Percentiles rank a stretch among this genome's conserved stretches.
Conservation (phyloP, 2,113 vertebrate genomes). For the Catharus minimus region DNA sequence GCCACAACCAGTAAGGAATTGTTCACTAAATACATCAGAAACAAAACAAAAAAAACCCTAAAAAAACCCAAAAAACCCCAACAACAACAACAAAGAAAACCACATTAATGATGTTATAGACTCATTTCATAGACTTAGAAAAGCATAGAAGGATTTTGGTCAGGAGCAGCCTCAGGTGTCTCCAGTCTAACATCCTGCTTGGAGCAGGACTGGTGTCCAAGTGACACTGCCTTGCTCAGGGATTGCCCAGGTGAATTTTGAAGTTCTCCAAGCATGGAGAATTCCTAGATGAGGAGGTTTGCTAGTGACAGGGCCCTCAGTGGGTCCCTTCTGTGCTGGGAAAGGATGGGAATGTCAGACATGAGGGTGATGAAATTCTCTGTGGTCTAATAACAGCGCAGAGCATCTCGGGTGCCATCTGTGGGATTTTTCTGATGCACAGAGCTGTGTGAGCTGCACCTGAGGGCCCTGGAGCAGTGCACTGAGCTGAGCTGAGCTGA, state of each 20-base stretch:
- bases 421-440: not conserved
- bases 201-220: not conserved
- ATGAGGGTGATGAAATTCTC: not conserved
- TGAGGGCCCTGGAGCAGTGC: not conserved
- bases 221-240: not conserved
- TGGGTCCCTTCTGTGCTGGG: accelerated
- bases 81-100: too few species aligned
- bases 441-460: not conserved
- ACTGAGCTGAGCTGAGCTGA: accelerated
- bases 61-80: too few species aligned
- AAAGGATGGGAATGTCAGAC: not conserved
- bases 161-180: not conserved
- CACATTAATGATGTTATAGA: not conserved
- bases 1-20: not conserved
- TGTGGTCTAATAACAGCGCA: accelerated
- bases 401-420: not conserved
- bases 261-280: not conserved
- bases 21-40: not conserved
- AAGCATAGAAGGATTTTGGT: not conserved
- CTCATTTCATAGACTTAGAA: not conserved
- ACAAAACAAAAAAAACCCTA: not conserved
- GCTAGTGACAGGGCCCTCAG: not conserved
- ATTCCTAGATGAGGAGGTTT: not conserved
- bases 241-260: not conserved
- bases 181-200: not conserved